Evolutionary conservation across 2,113 vertebrate genomes (phyloP).

Genomic region (Leucopternis melanops): DNA sequence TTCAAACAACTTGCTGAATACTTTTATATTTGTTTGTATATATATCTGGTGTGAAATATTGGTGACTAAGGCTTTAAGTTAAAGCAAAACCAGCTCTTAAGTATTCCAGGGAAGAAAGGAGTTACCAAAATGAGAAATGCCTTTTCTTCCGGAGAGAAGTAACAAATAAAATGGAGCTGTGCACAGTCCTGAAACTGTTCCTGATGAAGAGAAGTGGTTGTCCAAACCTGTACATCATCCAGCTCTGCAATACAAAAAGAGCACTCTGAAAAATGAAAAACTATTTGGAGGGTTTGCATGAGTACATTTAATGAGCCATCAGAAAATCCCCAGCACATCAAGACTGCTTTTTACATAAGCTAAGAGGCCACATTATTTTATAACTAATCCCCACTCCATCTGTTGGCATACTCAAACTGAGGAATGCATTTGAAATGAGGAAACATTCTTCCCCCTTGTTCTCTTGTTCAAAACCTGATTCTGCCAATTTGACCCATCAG

Average conservation of each 20-base stretch:
- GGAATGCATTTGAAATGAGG: not conserved
- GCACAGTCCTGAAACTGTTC: not conserved
- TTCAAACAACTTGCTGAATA: not conserved
- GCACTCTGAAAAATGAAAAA: not conserved
- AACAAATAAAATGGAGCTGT: not conserved
- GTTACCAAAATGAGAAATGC: not conserved
- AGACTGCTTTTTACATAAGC: constrained; percentile 10
- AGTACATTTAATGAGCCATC: constrained; percentile 19
- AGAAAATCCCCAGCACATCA: not conserved
- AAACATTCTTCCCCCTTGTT: not conserved
- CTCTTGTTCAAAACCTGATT: not conserved
- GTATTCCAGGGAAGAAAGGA: not conserved
- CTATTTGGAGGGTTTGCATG: not conserved
- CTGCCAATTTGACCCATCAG: not conserved
- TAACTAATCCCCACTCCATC: constrained; percentile 40
- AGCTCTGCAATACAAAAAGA: not conserved
- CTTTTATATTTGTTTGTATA: not conserved
- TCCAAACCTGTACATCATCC: not conserved
- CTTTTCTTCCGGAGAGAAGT: not conserved
- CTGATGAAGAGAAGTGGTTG: not conserved
- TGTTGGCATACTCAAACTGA: not conserved
- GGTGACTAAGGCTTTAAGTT: not conserved
- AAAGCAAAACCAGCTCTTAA: not conserved
- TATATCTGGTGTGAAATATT: not conserved
- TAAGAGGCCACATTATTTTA: constrained; percentile 23